Evolutionary conservation across 2,113 vertebrate species (phyloP).

Genomic region (Heliornis fulica): DNA sequence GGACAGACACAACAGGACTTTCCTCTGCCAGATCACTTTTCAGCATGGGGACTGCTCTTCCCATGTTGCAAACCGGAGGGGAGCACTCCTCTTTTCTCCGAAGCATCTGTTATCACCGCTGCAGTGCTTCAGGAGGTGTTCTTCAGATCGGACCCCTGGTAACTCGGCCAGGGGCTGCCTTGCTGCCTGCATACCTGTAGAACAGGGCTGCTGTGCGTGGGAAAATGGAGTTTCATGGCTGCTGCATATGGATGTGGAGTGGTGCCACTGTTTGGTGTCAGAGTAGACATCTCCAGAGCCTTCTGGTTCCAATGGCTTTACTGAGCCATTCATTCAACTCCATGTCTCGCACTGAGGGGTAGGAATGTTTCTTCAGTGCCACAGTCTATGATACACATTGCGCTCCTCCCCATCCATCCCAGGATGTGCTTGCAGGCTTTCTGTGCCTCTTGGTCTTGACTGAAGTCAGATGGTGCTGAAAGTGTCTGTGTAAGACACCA

Average conservation of each 20-base stretch:
- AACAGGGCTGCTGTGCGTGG: background rate
- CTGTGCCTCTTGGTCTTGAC: background rate
- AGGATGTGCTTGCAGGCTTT: background rate
- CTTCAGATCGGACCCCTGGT: background rate
- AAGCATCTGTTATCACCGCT: background rate
- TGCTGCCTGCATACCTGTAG: background rate
- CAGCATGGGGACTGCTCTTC: background rate
- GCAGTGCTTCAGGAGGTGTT: background rate
- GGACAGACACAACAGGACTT: background rate
- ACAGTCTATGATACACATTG: background rate
- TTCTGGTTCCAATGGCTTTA: background rate
- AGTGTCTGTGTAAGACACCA: rapidly evolving
- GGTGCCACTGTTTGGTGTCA: background rate
- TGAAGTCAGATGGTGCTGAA: background rate
- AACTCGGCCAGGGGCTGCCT: rapidly evolving
- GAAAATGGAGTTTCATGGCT: background rate
- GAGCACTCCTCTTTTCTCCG: background rate
- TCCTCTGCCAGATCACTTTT: background rate
- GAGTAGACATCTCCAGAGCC: background rate
- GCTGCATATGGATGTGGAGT: background rate
- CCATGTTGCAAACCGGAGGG: background rate
- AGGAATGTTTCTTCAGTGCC: background rate
- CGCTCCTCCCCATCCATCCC: background rate
- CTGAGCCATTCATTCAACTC: background rate
- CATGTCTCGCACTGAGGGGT: background rate